Conservation (phyloP, 1,140 invertebrate species). For the Bombus difficillimus region DNA sequence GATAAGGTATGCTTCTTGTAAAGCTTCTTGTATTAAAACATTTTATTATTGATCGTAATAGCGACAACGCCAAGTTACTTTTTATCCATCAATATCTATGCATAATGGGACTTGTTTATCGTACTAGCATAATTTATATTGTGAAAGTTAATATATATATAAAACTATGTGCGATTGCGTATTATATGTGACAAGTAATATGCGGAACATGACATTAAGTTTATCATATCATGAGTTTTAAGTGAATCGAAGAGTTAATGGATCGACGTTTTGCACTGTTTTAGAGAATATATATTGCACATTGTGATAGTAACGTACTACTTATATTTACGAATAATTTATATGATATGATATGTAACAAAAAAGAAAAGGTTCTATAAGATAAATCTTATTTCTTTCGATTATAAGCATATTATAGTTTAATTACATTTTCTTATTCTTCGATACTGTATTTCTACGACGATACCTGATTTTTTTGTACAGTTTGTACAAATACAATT, state of each 20-base stretch:
- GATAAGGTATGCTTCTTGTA: not conserved
- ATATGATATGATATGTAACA: not conserved
- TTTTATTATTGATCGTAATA: constrained; percentile 18
- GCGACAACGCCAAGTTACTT: not conserved
- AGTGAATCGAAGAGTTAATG: not conserved
- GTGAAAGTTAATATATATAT: constrained; percentile 17
- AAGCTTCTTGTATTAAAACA: constrained; percentile 24
- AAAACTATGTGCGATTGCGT: not conserved
- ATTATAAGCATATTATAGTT: constrained; percentile 19
- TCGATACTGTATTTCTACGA: constrained; percentile 32
- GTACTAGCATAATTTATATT: constrained; percentile 14
- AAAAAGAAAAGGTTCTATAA: not conserved
- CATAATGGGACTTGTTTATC: constrained; percentile 19
- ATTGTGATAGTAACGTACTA: constrained; percentile 40
- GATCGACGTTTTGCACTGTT: constrained; percentile 17
- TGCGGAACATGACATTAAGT: constrained; percentile 22
- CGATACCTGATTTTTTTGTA: constrained; percentile 50
- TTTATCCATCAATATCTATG: constrained; percentile 11
- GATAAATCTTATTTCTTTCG: not conserved
- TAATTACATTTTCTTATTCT: constrained; percentile 36
- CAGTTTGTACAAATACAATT: constrained; percentile 47
- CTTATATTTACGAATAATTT: not conserved
- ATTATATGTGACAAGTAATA: constrained; percentile 6
- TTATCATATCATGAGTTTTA: constrained; percentile 3
- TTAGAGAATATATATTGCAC: constrained; percentile 28